phyloP scores from a whole-genome alignment of 1,140 invertebrate genomes.

The Lordiphosa collinella region DNA sequence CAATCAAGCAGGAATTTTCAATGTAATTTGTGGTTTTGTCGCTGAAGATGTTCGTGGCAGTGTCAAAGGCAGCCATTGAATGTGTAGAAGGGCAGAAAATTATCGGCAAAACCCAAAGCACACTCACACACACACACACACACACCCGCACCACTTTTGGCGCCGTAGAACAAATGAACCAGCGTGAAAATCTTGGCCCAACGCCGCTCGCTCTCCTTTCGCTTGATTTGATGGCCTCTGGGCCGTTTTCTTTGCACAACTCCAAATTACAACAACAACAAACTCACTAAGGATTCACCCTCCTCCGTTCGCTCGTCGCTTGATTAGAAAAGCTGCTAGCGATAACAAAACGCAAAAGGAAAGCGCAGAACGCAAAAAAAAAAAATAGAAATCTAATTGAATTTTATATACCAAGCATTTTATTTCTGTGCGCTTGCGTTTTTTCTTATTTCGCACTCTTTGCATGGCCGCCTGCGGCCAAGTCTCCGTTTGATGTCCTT shows the following conservation, averaged over 20 bases:
- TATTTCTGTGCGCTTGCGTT: conserved; percentile 13
- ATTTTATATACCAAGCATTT: conserved; percentile 50
- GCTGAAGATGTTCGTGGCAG: conserved; percentile 42
- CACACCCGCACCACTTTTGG: conserved; percentile 18
- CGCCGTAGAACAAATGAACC: conserved; percentile 58
- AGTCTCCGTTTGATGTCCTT: conserved; percentile 52
- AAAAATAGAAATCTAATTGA: conserved; percentile 69
- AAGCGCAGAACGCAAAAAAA: conserved; percentile 19
- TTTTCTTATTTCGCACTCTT: conserved; percentile 43
- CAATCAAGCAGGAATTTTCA: conserved; percentile 75
- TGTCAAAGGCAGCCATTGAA: conserved; percentile 60
- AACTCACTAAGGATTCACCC: conserved; percentile 44
- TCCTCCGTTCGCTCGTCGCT: conserved; percentile 39
- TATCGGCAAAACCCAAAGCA: conserved; percentile 54
- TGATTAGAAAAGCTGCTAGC: conserved; percentile 74
- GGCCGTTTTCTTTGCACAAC: conserved; percentile 34
- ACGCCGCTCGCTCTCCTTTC: conserved; percentile 41
- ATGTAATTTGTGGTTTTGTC: conserved; percentile 67
- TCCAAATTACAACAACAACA: conserved; percentile 28
- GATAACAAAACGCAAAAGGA: conserved; percentile 40
- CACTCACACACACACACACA: conserved; percentile 6
- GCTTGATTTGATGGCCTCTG: conserved; percentile 66
- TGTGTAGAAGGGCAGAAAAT: conserved; percentile 75
- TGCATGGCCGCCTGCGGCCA: conserved; percentile 24
- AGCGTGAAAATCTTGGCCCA: conserved; percentile 61